Evolutionary conservation across 2,888 invertebrate species (phyloP).

Genomic region (Mesorhabditis sp.): DNA sequence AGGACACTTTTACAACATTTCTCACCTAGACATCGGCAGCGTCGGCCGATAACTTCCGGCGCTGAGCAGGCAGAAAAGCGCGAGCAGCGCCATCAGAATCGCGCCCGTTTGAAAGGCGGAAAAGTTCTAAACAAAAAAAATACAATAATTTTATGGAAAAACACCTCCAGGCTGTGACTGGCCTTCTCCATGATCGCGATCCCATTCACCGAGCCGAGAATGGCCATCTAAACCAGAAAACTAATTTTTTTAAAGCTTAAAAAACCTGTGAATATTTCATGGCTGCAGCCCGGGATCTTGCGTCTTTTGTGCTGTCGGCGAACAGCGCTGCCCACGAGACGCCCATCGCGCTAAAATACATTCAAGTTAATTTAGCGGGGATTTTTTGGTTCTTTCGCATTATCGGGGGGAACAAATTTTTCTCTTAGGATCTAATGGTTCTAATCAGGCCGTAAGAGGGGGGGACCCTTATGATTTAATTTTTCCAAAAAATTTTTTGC

Average conservation of each 20-base stretch:
- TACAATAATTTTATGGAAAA: not conserved
- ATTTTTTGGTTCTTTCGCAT: too few relatives aligned
- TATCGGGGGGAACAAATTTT: too few relatives aligned
- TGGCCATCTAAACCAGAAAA: conserved; percentile 27
- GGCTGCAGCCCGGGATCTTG: conserved; percentile 56
- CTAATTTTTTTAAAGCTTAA: not conserved
- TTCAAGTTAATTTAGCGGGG: too few relatives aligned
- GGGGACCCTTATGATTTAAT: too few relatives aligned
- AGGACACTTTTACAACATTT: too few relatives aligned
- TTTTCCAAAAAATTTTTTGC: too few relatives aligned
- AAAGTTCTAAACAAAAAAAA: not conserved
- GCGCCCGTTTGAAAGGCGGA: not conserved
- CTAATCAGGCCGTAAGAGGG: too few relatives aligned
- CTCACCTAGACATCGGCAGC: not conserved
- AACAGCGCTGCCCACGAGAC: conserved; percentile 56
- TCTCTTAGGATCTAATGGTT: too few relatives aligned
- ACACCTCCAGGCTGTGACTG: conserved; percentile 49
- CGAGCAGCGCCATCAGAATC: not conserved
- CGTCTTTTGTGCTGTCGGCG: conserved; percentile 52
- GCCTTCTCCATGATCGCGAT: conserved; percentile 50
- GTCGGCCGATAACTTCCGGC: conserved; percentile 3
- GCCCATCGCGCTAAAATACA: conserved; percentile 42
- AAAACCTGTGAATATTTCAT: conserved; percentile 55
- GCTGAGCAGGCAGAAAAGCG: not conserved
- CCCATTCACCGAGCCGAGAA: conserved; percentile 45